A percentile compares a stretch with the other conserved stretches of the same genome.
Evolutionary conservation across 2,113 vertebrate genomes (phyloP).

Genomic region (Trachemys scripta): DNA sequence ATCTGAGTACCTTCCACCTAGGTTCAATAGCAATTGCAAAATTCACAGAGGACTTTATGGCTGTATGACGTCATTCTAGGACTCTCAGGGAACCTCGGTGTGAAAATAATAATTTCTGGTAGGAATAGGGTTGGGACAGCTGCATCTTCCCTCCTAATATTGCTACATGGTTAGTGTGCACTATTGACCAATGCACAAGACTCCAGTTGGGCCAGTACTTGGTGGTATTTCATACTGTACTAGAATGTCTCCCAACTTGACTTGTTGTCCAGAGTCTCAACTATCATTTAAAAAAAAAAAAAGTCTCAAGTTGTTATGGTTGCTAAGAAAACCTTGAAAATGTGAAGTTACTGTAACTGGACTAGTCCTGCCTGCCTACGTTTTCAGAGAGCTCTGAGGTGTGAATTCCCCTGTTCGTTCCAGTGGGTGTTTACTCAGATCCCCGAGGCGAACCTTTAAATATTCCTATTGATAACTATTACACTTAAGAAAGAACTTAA

Average conservation of each 20-base stretch:
- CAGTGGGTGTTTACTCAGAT: not conserved
- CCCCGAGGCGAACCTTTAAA: not conserved
- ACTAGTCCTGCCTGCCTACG: not conserved
- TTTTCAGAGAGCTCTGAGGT: not conserved
- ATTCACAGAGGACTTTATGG: not conserved
- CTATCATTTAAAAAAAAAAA: not conserved
- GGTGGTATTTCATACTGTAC: not conserved
- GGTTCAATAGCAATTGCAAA: not conserved
- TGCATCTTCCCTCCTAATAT: not conserved
- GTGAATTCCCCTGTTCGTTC: not conserved
- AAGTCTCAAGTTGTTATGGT: not conserved
- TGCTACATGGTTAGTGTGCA: not conserved
- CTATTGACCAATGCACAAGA: not conserved
- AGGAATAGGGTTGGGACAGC: not conserved
- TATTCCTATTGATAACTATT: not conserved
- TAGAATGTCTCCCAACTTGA: not conserved
- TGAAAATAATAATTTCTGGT: not conserved
- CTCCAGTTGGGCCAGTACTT: fast-evolving
- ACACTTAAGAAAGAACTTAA: not conserved
- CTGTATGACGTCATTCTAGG: not conserved
- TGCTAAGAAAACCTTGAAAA: not conserved
- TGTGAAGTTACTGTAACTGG: not conserved
- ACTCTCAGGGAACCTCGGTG: not conserved
- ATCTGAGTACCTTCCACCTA: not conserved
- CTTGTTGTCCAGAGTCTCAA: fast-evolving